These are phyloP conservation scores for Myotis findleyi DNA, from an alignment of 2,797 vertebrate species.

Conservation along the genomic window DNA sequence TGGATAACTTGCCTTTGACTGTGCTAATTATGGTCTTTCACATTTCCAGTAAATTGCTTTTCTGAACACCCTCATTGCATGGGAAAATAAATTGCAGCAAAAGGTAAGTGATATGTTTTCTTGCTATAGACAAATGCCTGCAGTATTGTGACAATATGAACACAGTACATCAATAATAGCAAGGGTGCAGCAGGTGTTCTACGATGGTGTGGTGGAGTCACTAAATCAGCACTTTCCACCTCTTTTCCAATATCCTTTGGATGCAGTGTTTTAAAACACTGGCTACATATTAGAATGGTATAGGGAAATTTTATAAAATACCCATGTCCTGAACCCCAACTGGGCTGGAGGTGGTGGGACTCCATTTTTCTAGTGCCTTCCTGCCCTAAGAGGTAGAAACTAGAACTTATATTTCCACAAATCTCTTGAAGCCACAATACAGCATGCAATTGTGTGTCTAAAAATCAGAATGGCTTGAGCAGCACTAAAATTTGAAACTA, in stretches of 20 bases:
- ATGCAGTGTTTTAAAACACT: background rate
- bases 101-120: slow-evolving; percentile 13
- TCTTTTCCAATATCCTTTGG: background rate
- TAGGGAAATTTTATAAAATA: background rate
- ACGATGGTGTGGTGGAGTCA: background rate
- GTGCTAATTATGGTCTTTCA: slow-evolving; percentile 23
- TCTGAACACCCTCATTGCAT: background rate
- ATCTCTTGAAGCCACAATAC: background rate
- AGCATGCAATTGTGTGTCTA: background rate
- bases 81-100: background rate
- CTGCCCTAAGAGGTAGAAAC: background rate
- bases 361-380: background rate
- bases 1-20: background rate
- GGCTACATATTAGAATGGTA: background rate
- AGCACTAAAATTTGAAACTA: background rate
- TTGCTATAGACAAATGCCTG: background rate
- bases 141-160: background rate
- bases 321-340: background rate
- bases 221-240: background rate
- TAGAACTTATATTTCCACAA: background rate
- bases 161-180: background rate
- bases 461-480: background rate
- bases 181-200: background rate
- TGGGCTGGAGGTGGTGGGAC: too few species aligned
- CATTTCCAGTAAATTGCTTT: background rate